Percentiles rank a stretch among this genome's conserved stretches.
phyloP scores from a whole-genome alignment of 92 coral and sea anemone genomes.

The Epizoanthus ramosus region DNA sequence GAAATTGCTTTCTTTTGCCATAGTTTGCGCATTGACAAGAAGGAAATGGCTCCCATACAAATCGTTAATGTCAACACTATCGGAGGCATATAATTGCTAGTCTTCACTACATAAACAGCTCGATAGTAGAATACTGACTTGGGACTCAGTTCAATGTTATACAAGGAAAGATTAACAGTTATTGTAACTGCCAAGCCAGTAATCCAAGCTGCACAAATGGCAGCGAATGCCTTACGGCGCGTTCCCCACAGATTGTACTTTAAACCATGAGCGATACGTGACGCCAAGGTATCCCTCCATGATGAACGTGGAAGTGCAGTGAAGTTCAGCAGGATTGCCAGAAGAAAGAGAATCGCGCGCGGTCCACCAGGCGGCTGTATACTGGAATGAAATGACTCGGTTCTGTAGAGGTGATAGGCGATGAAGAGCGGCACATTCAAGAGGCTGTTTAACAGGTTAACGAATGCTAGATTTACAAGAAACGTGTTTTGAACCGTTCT shows the following conservation, averaged over 20 bases:
- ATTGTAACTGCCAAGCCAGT: not conserved
- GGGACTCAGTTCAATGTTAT: conserved; percentile 3
- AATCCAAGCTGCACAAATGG: not conserved
- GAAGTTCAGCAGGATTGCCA: not conserved
- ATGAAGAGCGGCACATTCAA: too few species aligned
- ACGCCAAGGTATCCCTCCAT: not conserved
- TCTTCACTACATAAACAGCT: not conserved
- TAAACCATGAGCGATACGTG: not conserved
- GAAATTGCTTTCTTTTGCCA: not conserved
- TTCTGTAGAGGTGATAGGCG: too few species aligned
- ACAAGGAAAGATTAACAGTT: not conserved
- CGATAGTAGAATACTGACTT: too few species aligned
- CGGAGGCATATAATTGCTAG: not conserved
- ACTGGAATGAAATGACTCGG: too few species aligned
- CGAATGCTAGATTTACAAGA: too few species aligned
- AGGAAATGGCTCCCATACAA: not conserved
- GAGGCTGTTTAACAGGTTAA: not conserved
- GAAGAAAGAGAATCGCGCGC: not conserved
- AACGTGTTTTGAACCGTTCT: conserved; percentile 20
- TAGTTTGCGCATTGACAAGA: not conserved
- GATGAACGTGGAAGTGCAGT: conserved; percentile 1
- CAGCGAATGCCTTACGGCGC: too few species aligned
- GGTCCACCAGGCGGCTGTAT: conserved; percentile 25
- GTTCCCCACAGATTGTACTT: too few species aligned
- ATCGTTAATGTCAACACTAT: too few species aligned